These are phyloP conservation scores for Harmothoe impar DNA, from an alignment of 2,888 invertebrate genomes.

Conservation along the genomic window DNA sequence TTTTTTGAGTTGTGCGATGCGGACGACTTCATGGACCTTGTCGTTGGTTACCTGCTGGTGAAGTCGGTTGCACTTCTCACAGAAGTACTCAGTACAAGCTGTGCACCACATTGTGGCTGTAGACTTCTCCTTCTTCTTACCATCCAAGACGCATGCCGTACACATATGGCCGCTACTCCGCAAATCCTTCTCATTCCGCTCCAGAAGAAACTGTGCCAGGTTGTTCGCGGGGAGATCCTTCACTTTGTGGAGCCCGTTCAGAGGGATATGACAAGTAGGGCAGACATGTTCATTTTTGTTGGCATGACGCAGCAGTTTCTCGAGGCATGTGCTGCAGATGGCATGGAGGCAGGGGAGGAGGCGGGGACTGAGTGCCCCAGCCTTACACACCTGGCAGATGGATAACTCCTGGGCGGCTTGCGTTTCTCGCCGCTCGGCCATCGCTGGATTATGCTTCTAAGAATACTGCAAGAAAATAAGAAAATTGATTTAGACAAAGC, in stretches of 20 bases:
- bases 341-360: slow-evolving; percentile 63
- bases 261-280: slow-evolving; percentile 1
- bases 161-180: slow-evolving; percentile 11
- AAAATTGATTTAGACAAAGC: neutral
- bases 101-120: slow-evolving; percentile 51
- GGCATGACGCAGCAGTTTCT: slow-evolving; percentile 22
- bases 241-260: neutral
- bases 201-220: slow-evolving; percentile 21
- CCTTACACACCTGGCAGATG: slow-evolving; percentile 57
- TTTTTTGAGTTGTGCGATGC: neutral
- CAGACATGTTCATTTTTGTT: neutral
- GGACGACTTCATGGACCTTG: slow-evolving; percentile 38
- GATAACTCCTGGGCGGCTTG: slow-evolving; percentile 27
- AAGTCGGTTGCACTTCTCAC: slow-evolving; percentile 52
- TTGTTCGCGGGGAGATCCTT: slow-evolving; percentile 49
- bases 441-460: neutral
- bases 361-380: slow-evolving; percentile 12
- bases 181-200: slow-evolving; percentile 44
- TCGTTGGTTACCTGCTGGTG: slow-evolving; percentile 36
- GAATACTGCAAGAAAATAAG: neutral
- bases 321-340: slow-evolving; percentile 41
- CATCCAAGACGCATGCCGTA: slow-evolving; percentile 9
- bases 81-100: slow-evolving; percentile 56
- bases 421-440: neutral
- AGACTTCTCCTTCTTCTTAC: slow-evolving; percentile 24